Evolutionary conservation across 2,113 vertebrate genomes (phyloP).

Genomic region (Salvelinus namaycush): DNA sequence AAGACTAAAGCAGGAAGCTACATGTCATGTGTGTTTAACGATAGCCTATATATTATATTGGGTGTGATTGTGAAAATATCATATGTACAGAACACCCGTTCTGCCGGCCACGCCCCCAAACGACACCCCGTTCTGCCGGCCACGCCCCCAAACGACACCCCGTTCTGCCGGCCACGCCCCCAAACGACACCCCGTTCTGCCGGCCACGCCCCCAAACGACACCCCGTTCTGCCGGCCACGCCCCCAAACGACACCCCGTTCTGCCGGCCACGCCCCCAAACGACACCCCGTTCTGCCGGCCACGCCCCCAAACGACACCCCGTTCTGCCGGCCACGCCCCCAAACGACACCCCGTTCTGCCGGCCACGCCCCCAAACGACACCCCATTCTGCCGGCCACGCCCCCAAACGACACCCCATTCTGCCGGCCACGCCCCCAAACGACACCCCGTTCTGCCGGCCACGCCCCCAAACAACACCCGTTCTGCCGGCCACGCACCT

Average conservation of each 20-base stretch:
- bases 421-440: slow-evolving; percentile 40
- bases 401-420: too few species aligned
- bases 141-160: too few species aligned
- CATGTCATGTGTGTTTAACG: neutral
- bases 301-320: neutral
- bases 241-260: neutral
- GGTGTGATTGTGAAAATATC: too few species aligned
- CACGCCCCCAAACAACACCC: too few species aligned
- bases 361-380: neutral
- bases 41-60: neutral
- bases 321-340: slow-evolving; percentile 22
- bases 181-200: slow-evolving; percentile 23
- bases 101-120: slow-evolving; percentile 40
- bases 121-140: slow-evolving; percentile 50
- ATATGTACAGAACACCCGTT: neutral
- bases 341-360: too few species aligned
- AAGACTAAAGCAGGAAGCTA: slow-evolving; percentile 32
- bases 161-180: too few species aligned
- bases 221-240: too few species aligned
- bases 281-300: too few species aligned
- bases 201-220: too few species aligned
- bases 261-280: slow-evolving; percentile 21
- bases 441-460: slow-evolving; percentile 49
- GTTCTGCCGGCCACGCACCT: too few species aligned
- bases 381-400: too few species aligned